Percentiles rank a stretch among this genome's conserved stretches.
phyloP scores from a whole-genome alignment of 2,797 vertebrate species.

The Gymnoscopelus braueri region DNA sequence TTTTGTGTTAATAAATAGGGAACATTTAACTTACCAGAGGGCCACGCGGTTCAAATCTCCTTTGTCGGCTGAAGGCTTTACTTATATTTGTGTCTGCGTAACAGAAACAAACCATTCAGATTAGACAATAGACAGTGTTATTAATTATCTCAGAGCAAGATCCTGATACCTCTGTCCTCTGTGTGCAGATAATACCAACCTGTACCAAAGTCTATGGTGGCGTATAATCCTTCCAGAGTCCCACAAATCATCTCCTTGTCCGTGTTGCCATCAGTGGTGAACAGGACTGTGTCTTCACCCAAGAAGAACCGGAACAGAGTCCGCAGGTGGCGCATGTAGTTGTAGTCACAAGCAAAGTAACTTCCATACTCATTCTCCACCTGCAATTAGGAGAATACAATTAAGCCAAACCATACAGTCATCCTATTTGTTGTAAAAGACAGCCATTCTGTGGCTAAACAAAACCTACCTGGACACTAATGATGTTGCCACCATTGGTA shows the following conservation, averaged over 20 bases:
- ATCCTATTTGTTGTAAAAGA: not conserved
- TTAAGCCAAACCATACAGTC: constrained; percentile 1
- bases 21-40: constrained; percentile 85
- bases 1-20: not conserved
- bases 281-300: constrained; percentile 87
- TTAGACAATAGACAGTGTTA: not conserved
- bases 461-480: constrained; percentile 89
- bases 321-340: constrained; percentile 88
- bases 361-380: constrained; percentile 99
- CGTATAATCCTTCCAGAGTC: constrained; percentile 87
- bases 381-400: constrained; percentile 65
- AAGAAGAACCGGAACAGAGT: constrained; percentile 85
- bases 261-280: constrained; percentile 89
- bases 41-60: constrained; percentile 86
- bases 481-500: constrained; percentile 92
- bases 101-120: not conserved
- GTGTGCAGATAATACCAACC: constrained; percentile 70
- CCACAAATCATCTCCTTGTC: constrained; percentile 88
- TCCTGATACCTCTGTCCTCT: not conserved
- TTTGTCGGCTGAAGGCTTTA: constrained; percentile 86
- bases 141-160: not conserved
- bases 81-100: constrained; percentile 85
- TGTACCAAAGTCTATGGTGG: constrained; percentile 95
- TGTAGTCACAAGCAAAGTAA: constrained; percentile 89
- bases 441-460: not conserved